These are phyloP conservation scores for Calephelis nemesis DNA, from an alignment of 1,140 invertebrate genomes.

Conservation along the genomic window DNA sequence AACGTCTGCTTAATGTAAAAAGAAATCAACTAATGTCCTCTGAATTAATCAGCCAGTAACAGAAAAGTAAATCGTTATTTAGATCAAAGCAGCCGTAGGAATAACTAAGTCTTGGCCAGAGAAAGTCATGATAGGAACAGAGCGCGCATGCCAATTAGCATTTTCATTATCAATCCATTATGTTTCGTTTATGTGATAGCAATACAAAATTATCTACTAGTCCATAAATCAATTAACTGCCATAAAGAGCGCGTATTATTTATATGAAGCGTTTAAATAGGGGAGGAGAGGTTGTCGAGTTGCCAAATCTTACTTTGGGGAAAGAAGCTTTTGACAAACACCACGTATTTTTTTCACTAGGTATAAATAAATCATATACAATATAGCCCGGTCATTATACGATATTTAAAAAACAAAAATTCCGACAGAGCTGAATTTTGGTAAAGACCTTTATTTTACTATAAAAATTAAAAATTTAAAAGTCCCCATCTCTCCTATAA, in stretches of 20 bases:
- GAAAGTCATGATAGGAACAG: slow-evolving; percentile 63
- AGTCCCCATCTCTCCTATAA: too few species aligned
- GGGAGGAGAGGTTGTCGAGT: neutral
- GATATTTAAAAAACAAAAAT: too few species aligned
- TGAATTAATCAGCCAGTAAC: neutral
- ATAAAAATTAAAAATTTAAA: too few species aligned
- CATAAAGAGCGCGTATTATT: neutral
- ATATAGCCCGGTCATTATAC: too few species aligned
- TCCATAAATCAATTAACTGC: slow-evolving; percentile 20
- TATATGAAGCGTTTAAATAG: neutral
- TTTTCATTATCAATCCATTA: slow-evolving; percentile 39
- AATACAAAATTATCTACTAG: neutral
- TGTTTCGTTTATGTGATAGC: slow-evolving; percentile 7
- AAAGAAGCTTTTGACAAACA: too few species aligned
- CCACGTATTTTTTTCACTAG: too few species aligned
- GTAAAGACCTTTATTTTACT: too few species aligned
- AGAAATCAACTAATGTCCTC: neutral
- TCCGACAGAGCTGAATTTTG: too few species aligned
- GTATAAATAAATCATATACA: too few species aligned
- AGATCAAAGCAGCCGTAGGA: slow-evolving; percentile 38
- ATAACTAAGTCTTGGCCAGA: slow-evolving; percentile 56
- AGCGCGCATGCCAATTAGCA: slow-evolving; percentile 53
- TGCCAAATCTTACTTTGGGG: neutral
- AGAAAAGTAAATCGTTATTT: slow-evolving; percentile 20
- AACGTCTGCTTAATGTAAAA: neutral